phyloP scores from a whole-genome alignment of 2,888 invertebrate genomes.

The Mesorhabditis sp. region DNA sequence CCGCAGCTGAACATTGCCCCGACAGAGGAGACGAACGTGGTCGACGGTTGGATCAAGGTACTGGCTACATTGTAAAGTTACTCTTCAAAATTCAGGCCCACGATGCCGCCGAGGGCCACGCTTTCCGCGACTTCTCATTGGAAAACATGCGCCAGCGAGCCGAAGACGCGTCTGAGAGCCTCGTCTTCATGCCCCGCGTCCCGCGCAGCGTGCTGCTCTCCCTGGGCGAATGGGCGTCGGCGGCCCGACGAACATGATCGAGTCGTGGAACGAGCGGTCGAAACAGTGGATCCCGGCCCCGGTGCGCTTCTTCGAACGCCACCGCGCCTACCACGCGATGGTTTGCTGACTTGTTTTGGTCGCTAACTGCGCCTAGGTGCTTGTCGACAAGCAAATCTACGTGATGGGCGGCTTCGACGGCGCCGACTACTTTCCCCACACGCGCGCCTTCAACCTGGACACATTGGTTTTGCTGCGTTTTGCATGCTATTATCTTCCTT shows the following conservation, averaged over 20 bases:
- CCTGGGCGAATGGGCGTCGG: neutral
- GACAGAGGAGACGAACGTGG: neutral
- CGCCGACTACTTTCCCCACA: conserved; percentile 4
- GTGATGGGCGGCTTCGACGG: conserved; percentile 1
- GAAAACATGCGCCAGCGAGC: neutral
- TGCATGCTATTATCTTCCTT: neutral
- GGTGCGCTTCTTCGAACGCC: neutral
- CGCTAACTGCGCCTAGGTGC: neutral
- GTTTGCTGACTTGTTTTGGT: neutral
- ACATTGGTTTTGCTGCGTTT: neutral
- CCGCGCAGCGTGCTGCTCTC: neutral
- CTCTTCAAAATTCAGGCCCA: too few relatives aligned
- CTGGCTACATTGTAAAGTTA: too few relatives aligned
- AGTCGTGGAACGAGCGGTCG: neutral
- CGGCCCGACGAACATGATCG: conserved; percentile 4
- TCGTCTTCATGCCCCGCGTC: neutral
- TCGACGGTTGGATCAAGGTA: neutral
- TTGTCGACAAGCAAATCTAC: neutral
- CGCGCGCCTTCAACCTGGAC: neutral
- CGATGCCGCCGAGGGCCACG: too few relatives aligned
- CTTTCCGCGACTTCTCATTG: too few relatives aligned
- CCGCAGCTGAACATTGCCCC: neutral
- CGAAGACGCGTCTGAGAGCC: neutral
- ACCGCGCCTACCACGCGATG: neutral
- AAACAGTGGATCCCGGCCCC: conserved; percentile 5